Conservation (phyloP, 2,888 invertebrate species). For the Pardosa pseudoannulata region DNA sequence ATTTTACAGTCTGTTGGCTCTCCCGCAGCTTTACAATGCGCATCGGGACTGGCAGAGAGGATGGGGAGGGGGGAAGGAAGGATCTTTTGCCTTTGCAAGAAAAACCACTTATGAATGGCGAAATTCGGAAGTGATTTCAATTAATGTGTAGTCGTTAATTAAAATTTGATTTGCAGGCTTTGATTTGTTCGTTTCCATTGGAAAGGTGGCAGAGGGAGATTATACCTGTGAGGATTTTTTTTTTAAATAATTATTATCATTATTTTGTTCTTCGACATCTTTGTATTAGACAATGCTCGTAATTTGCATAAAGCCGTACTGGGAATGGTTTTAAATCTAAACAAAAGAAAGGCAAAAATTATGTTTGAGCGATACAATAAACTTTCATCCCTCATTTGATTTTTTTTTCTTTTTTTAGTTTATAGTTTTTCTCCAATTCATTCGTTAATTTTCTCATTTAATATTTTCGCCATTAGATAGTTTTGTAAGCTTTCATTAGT, state of each 20-base stretch:
- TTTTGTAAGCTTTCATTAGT: background rate
- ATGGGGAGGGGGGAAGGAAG: constrained; percentile 8
- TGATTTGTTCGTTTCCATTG: constrained; percentile 22
- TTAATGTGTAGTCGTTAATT: constrained; percentile 3
- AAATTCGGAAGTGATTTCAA: constrained; percentile 26
- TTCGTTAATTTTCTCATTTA: background rate
- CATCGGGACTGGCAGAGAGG: background rate
- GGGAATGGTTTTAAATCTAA: background rate
- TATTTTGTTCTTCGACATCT: background rate
- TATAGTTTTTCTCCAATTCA: background rate
- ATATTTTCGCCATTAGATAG: no score
- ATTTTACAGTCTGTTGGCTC: constrained; percentile 63
- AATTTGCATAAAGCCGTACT: background rate
- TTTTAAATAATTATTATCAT: background rate
- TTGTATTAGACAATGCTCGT: background rate
- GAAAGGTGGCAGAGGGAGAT: background rate
- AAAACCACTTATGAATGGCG: constrained; percentile 39
- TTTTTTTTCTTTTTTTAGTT: background rate
- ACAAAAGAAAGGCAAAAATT: background rate
- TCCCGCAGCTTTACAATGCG: constrained; percentile 38
- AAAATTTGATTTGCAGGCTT: constrained; percentile 13
- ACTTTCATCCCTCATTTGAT: background rate
- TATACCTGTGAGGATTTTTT: background rate
- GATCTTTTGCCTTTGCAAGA: constrained; percentile 10
- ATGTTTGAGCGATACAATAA: background rate